These are phyloP conservation scores for Thinocorus orbignyianus DNA, from an alignment of 2,113 vertebrate species.

Conservation along the genomic window DNA sequence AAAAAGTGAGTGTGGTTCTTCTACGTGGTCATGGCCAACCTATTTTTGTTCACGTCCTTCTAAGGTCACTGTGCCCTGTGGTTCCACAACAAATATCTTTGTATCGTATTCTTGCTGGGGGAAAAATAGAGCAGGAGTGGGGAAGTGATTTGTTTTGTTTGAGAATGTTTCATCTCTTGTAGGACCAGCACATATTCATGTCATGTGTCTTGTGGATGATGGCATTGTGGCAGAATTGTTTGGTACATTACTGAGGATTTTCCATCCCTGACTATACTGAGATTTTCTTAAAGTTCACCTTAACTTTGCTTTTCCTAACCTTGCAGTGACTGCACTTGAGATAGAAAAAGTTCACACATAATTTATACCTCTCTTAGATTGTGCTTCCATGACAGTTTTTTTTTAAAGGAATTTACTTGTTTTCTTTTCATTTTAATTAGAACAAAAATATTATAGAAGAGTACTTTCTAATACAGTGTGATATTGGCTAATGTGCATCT, in stretches of 20 bases:
- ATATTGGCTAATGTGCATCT: neutral
- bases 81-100: neutral
- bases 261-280: neutral
- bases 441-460: neutral
- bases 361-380: neutral
- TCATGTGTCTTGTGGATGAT: neutral
- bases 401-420: neutral
- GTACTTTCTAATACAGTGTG: neutral
- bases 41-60: neutral
- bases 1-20: neutral
- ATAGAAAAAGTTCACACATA: neutral
- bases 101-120: neutral
- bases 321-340: neutral
- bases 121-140: rapidly evolving
- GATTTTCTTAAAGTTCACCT: neutral
- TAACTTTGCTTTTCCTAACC: neutral
- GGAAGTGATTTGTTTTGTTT: neutral
- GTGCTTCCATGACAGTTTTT: neutral
- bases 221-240: neutral
- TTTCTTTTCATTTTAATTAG: neutral
- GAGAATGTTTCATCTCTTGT: neutral
- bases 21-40: neutral
- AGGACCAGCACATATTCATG: neutral
- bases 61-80: neutral
- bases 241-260: neutral